A percentile compares a stretch with the other conserved stretches of the same genome.
Evolutionary conservation across 2,113 vertebrate species (phyloP).

Genomic region (Chelonoidis abingdonii): DNA sequence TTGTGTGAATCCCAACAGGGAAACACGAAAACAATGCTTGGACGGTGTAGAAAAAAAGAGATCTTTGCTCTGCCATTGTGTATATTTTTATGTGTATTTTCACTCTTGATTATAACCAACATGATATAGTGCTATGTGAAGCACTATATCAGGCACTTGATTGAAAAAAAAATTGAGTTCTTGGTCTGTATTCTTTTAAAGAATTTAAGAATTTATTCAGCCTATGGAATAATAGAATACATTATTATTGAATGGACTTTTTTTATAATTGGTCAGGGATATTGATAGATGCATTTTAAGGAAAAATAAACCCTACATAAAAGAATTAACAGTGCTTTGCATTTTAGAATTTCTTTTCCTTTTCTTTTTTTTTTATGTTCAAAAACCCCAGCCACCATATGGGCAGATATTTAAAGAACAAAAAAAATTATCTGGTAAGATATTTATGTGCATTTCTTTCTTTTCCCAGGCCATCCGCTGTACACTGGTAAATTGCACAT

Average conservation of each 20-base stretch:
- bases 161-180: background rate
- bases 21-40: background rate
- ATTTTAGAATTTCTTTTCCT: background rate
- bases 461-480: constrained; percentile 94
- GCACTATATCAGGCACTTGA: background rate
- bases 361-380: background rate
- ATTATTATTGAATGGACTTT: constrained; percentile 11
- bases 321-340: background rate
- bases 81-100: constrained; percentile 17
- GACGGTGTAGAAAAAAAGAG: background rate
- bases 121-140: background rate
- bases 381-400: background rate
- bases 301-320: constrained; percentile 14
- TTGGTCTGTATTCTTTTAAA: background rate
- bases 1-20: background rate
- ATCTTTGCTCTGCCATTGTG: background rate
- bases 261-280: background rate
- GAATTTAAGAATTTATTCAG: background rate
- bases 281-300: background rate
- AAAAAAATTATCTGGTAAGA: background rate
- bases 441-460: constrained; percentile 58
- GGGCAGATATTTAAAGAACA: background rate
- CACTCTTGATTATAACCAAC: constrained; percentile 7
- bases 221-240: background rate
- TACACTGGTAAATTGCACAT: constrained; percentile 98